These are phyloP conservation scores for Furcula furcula DNA, from an alignment of 2,888 invertebrate genomes.

Conservation along the genomic window DNA sequence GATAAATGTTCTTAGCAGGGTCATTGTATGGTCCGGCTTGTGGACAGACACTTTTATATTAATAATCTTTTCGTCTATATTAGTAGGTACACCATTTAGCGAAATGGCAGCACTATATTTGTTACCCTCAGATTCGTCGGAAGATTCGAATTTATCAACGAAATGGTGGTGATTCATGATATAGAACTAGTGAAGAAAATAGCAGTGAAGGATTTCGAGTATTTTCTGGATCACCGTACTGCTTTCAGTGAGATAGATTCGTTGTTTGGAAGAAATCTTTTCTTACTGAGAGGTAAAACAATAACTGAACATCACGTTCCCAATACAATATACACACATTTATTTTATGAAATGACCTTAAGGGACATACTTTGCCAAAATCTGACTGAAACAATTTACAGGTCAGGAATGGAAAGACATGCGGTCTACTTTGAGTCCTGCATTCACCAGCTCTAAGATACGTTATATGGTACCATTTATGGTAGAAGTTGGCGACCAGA, in stretches of 20 bases:
- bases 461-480: conserved; percentile 59
- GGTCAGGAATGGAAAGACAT: conserved; percentile 53
- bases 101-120: too few relatives aligned
- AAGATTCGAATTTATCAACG: conserved; percentile 56
- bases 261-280: conserved; percentile 71
- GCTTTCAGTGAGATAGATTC: conserved; percentile 59
- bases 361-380: too few relatives aligned
- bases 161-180: conserved; percentile 60
- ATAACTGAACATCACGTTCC: too few relatives aligned
- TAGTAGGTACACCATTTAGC: too few relatives aligned
- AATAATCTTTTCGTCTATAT: too few relatives aligned
- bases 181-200: conserved; percentile 73
- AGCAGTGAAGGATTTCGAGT: conserved; percentile 77
- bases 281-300: conserved; percentile 64
- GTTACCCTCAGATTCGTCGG: conserved; percentile 52
- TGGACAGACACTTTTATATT: too few relatives aligned
- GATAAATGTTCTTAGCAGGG: too few relatives aligned
- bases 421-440: conserved; percentile 62
- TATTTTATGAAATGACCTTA: too few relatives aligned
- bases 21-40: too few relatives aligned
- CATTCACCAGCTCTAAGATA: conserved; percentile 75
- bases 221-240: conserved; percentile 70
- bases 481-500: conserved; percentile 50
- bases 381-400: conserved; percentile 12
- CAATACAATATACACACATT: too few relatives aligned